A percentile compares a stretch with the other conserved stretches of the same genome.
phyloP scores from a whole-genome alignment of 2,797 vertebrate species.

The Fundulus diaphanus region DNA sequence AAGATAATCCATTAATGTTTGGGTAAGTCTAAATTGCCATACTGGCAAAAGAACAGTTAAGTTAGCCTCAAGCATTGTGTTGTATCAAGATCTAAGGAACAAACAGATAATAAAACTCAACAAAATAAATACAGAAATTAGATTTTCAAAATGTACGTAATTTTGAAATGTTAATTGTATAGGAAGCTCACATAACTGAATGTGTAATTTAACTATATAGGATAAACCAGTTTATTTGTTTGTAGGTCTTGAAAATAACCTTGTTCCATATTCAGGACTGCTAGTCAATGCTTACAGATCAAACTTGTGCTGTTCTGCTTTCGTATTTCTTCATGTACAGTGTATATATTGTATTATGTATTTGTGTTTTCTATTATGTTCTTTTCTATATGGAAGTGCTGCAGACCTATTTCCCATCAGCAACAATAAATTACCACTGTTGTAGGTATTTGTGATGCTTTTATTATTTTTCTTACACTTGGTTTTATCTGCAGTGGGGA shows the following conservation, averaged over 20 bases:
- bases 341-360: neutral
- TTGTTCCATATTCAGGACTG: neutral
- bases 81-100: neutral
- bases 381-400: neutral
- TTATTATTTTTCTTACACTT: neutral
- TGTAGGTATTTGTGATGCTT: neutral
- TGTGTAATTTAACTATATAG: neutral
- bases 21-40: neutral
- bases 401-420: neutral
- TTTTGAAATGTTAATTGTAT: neutral
- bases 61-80: neutral
- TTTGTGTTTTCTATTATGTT: neutral
- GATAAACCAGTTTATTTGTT: neutral
- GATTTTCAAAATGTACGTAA: neutral
- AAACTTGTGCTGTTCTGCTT: neutral
- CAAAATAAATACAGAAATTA: neutral
- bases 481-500: neutral
- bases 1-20: neutral
- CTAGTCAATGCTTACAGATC: neutral
- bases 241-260: neutral
- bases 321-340: neutral
- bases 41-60: neutral
- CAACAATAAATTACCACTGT: neutral
- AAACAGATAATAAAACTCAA: neutral
- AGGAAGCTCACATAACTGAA: neutral